These are phyloP conservation scores for Moxostoma hubbsi DNA, from an alignment of 2,797 vertebrate species.

Conservation along the genomic window DNA sequence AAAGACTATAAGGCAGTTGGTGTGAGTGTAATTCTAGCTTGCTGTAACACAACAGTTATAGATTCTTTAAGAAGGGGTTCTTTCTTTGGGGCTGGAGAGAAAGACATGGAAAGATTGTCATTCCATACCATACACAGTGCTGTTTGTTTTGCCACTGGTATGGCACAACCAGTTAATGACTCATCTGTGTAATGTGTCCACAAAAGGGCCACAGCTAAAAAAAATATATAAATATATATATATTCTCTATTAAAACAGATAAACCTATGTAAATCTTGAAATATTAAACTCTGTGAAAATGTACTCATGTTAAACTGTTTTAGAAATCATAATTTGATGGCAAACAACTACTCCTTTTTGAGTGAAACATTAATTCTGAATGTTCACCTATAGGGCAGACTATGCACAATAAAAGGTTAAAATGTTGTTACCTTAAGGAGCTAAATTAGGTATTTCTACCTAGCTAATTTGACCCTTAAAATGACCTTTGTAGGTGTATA, in stretches of 20 bases:
- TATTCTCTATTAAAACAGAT: conserved; percentile 15
- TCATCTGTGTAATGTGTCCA: conserved; percentile 70
- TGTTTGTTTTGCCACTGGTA: conserved; percentile 78
- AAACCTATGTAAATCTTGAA: not conserved
- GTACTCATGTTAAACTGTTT: not conserved
- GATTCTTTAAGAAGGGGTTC: conserved; percentile 80
- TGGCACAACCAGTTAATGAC: conserved; percentile 52
- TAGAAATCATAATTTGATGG: not conserved
- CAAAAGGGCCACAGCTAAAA: conserved; percentile 2
- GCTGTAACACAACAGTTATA: conserved; percentile 86
- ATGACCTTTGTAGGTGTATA: too few relatives aligned
- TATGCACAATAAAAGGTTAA: too few relatives aligned
- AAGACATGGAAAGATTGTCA: conserved; percentile 75
- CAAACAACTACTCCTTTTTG: too few relatives aligned
- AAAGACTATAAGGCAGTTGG: conserved; percentile 85
- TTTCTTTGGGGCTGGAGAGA: conserved; percentile 80
- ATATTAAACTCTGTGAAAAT: conserved; percentile 6
- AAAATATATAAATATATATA: not conserved
- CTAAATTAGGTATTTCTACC: too few relatives aligned
- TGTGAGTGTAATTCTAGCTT: conserved; percentile 84
- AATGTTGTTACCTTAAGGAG: too few relatives aligned
- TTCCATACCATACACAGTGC: conserved; percentile 88
- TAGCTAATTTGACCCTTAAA: too few relatives aligned
- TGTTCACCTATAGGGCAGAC: too few relatives aligned
- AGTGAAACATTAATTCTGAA: too few relatives aligned